Evolutionary conservation across 2,797 vertebrate species (phyloP).

Genomic region (Threskiornis aethiopicus): DNA sequence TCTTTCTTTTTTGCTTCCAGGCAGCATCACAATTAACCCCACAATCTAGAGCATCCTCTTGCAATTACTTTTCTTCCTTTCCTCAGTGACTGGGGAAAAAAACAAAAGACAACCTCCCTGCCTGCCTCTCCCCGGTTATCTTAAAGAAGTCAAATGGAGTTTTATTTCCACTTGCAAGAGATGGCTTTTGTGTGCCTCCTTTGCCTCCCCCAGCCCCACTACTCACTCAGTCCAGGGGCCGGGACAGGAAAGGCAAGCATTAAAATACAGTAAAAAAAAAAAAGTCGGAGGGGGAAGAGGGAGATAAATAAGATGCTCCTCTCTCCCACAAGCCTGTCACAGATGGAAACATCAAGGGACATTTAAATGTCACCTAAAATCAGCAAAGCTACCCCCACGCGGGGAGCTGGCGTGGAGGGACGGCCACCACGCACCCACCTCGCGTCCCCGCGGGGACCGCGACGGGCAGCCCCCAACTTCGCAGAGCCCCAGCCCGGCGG

Average conservation of each 20-base stretch:
- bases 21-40: slow-evolving; percentile 47
- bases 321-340: slow-evolving; percentile 15
- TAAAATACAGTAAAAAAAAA: background rate
- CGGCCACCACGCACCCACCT: fast-evolving
- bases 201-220: background rate
- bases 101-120: background rate
- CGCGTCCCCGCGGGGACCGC: background rate
- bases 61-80: slow-evolving; percentile 39
- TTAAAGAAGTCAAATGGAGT: slow-evolving; percentile 15
- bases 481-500: background rate
- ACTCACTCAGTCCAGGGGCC: background rate
- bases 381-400: background rate
- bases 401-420: background rate
- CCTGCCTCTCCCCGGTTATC: background rate
- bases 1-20: background rate
- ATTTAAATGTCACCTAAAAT: slow-evolving; percentile 67
- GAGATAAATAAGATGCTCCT: background rate
- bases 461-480: background rate
- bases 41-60: slow-evolving; percentile 45
- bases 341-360: slow-evolving; percentile 43
- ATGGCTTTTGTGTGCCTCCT: background rate
- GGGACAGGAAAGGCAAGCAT: background rate
- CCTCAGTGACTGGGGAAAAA: background rate
- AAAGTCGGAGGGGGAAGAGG: background rate
- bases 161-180: background rate